Percentiles rank a stretch among this genome's conserved stretches.
phyloP scores from a whole-genome alignment of 37 sponge, comb jelly and placozoan species.

The Tethya wilhelma region DNA sequence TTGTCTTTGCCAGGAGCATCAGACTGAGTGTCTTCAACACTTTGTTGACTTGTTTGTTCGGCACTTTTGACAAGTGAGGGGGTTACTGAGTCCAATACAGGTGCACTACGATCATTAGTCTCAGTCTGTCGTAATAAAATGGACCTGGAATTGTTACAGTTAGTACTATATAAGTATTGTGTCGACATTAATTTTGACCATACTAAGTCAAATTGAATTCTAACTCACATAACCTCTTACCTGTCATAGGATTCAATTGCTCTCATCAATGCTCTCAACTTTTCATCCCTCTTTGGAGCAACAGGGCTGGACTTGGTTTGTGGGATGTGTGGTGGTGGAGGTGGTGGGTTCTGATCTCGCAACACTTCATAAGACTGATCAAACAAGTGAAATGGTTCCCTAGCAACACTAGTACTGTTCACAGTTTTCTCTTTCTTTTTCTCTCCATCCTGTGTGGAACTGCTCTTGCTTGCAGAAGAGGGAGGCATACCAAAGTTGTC shows the following conservation, averaged over 20 bases:
- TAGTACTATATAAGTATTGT: too few relatives aligned
- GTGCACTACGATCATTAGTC: too few relatives aligned
- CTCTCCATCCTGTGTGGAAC: not conserved
- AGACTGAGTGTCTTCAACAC: too few relatives aligned
- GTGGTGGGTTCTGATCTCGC: too few relatives aligned
- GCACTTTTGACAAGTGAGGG: too few relatives aligned
- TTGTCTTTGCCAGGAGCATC: too few relatives aligned
- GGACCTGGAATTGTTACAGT: too few relatives aligned
- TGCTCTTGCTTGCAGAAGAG: not conserved
- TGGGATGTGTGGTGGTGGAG: not conserved
- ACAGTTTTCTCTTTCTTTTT: not conserved
- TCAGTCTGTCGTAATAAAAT: too few relatives aligned
- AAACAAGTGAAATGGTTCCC: not conserved
- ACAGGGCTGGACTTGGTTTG: not conserved
- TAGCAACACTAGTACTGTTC: not conserved
- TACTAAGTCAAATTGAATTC: not conserved
- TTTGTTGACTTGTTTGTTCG: too few relatives aligned
- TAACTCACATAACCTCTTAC: conserved; percentile 9
- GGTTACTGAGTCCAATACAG: too few relatives aligned
- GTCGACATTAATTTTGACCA: too few relatives aligned
- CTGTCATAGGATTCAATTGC: conserved; percentile 38
- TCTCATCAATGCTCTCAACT: not conserved
- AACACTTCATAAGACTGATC: too few relatives aligned
- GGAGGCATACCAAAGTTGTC: not conserved
- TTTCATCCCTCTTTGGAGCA: not conserved